Evolutionary conservation across 2,113 vertebrate species (phyloP), one percentile per base, ranked within the genome.

Genomic region (Nerophis ophidion): DNA sequence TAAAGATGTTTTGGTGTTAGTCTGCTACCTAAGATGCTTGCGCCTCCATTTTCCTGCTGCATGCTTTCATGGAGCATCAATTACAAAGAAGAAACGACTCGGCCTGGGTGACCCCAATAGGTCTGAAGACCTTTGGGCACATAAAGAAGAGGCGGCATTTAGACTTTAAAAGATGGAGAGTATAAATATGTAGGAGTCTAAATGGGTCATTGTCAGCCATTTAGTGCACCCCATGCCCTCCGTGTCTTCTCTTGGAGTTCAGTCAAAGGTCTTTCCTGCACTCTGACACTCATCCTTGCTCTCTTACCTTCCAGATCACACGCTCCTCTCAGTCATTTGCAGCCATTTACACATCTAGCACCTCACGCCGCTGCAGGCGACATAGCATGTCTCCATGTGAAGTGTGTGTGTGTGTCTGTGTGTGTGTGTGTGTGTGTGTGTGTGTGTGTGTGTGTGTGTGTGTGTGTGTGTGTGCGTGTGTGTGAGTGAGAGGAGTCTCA

Each of bases 331-430:
- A 4, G 36, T 77, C 81, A 79, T 66, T 83, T 84, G 76, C 76
- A 75, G 75, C 66, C 47, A 60, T 82, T 85, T 80, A 71, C 70
- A 71, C 68, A 66, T 84, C 71, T 69, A 48, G 59, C 75, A 63
- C 76, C 66, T 65, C 40, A 40, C 10, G 1, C 60, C 10, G 56
- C 81, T 66, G 38, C 68, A 57, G 65, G 71, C 76, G n/a, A 40
- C 46, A 42, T 65, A 56, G 56, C 45, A 48, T 66, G 71, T 62
- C 36, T 64, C 64, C 64, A 45, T 57, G 60, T 34, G 66, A 48
- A 42, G 53, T 68, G 67, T 65, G 19, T n/a, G 59, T 59, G 7
- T 49, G 52, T 35, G 40, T 57, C 2, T 62, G 38, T 50, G 44
- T 54, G 44, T 53, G 55, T 72, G 48, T 65, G 15, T 52, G 52